Evolutionary conservation across 2,888 invertebrate species (phyloP).

Genomic region (Myopa testacea): DNA sequence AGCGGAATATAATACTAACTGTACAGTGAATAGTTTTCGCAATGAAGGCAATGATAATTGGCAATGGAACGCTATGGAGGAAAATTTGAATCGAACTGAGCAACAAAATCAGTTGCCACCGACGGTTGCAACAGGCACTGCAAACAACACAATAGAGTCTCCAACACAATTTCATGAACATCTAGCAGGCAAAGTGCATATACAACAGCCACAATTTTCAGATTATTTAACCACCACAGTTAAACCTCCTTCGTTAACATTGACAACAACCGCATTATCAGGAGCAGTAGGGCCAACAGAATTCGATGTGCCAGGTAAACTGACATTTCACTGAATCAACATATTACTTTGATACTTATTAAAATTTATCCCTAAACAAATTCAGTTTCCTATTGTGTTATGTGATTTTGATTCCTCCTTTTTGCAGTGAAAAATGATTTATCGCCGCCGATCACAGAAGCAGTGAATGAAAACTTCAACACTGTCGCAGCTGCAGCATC

Average conservation of each 20-base stretch:
- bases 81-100: constrained; percentile 50
- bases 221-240: constrained; percentile 34
- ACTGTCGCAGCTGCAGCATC: constrained; percentile 33
- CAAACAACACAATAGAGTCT: constrained; percentile 32
- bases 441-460: constrained; percentile 38
- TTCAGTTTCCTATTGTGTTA: neutral
- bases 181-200: constrained; percentile 43
- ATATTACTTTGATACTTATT: constrained; percentile 2
- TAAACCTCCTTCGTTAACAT: constrained; percentile 13
- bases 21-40: constrained; percentile 73
- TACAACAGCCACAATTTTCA: constrained; percentile 62
- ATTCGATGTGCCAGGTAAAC: neutral
- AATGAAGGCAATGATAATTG: constrained; percentile 68
- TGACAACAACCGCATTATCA: neutral
- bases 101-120: constrained; percentile 70
- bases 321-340: constrained; percentile 6
- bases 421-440: constrained; percentile 34
- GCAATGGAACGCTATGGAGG: constrained; percentile 73
- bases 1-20: constrained; percentile 57
- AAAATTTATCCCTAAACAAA: neutral
- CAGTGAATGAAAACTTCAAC: constrained; percentile 48
- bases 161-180: constrained; percentile 43
- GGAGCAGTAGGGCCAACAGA: neutral
- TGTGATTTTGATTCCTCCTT: neutral
- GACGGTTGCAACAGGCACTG: constrained; percentile 70